Evolutionary conservation across 2,888 invertebrate genomes (phyloP).

Genomic region (Xestoiulus laeticollis): DNA sequence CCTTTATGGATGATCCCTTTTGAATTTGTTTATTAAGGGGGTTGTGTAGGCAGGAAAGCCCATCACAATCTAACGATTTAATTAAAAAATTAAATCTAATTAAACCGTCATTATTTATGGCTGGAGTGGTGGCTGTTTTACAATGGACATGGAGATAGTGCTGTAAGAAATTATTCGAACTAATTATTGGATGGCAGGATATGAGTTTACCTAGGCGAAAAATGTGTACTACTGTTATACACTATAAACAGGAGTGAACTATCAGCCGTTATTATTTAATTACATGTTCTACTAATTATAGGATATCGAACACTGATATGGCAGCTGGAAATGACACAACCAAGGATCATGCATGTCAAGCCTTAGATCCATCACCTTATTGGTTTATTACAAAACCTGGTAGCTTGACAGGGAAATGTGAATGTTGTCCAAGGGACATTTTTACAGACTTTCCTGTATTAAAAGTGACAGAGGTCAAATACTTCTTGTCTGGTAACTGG

Average conservation of each 20-base stretch:
- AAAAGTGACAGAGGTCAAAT: neutral
- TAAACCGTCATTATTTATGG: slow-evolving; percentile 27
- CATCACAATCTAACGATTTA: neutral
- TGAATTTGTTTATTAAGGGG: neutral
- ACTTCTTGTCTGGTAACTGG: neutral
- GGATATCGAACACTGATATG: neutral
- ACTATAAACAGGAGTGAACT: neutral
- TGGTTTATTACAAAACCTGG: neutral
- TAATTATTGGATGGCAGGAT: slow-evolving; percentile 17
- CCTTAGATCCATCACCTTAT: neutral
- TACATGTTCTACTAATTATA: neutral
- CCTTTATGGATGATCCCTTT: neutral
- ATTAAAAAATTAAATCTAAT: slow-evolving; percentile 4
- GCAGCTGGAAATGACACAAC: neutral
- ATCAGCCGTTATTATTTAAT: slow-evolving; percentile 28
- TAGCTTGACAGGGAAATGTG: neutral
- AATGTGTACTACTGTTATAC: neutral
- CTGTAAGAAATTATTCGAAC: neutral
- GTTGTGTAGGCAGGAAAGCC: neutral
- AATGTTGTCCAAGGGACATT: neutral
- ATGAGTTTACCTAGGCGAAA: neutral
- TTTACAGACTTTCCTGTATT: neutral
- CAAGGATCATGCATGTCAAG: neutral
- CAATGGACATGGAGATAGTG: neutral
- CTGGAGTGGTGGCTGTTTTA: neutral